Base-by-base conservation (phyloP, 2,113 vertebrate species). In the Trogon melanurus region DNA sequence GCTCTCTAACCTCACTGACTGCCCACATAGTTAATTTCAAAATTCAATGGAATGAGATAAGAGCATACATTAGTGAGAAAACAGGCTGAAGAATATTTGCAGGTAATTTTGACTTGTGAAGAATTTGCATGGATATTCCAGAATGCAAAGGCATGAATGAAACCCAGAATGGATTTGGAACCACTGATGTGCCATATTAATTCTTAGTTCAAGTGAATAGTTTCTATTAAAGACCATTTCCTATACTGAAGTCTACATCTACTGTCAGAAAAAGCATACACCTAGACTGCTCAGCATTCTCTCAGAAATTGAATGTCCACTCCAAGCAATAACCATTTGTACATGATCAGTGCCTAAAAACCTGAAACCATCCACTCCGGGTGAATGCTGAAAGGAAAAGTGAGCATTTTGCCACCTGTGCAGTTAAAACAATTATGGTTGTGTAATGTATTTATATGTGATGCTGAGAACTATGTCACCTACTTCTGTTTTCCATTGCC, bases 171-270 rank as follows among this genome's bases (percentile, higher is more conserved):
- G 25, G 25, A 32, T 65, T 56, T 69, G 22, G 26, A 65, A 79
- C 70, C 25, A 16, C 4, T 16, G 44, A 11, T 26, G 13, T 73
- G 25, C 34, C 61, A 4, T 27, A 62, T 83, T 41, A 45, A 36
- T 67, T 78, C 56, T 73, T 12, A 27, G 25, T 15, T 81, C 22
- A 17, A 0, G 0, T 4, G 5, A 83, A 58, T 16, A 3, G 3
- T 13, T 51, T 58, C 34, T 18, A 70, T 29, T 66, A 50, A 58
- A 71, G 41, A 8, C 4, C 8, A 13, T 57, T 50, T 15, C 45
- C 45, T 32, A 9, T 11, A n/a, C 1, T 62, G 56, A 67, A 71
- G 11, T 44, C 4, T 5, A 3, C 25, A 57, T 17, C 16, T 70
- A 11, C 21, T 51, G 21, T 15, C 10, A 71, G 67, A 45, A 74